These are phyloP conservation scores for Macrobrachium nipponense DNA, from an alignment of 1,140 invertebrate species.

Conservation along the genomic window DNA sequence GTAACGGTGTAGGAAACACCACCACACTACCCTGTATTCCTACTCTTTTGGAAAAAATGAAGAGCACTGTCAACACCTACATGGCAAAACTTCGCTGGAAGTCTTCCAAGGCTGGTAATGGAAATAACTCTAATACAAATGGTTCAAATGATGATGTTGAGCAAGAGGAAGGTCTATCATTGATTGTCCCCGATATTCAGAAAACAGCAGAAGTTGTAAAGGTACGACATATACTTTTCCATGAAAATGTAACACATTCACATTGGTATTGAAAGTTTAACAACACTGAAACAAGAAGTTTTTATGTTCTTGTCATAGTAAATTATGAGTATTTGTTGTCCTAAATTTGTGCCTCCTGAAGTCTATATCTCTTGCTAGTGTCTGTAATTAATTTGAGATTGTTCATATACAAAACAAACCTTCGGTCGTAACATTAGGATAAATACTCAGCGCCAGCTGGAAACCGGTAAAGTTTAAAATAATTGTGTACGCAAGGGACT, in stretches of 20 bases:
- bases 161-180: slow-evolving; percentile 87
- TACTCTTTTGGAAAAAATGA: slow-evolving; percentile 86
- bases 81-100: slow-evolving; percentile 81
- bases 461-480: too few species aligned
- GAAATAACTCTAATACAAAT: slow-evolving; percentile 65
- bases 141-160: slow-evolving; percentile 76
- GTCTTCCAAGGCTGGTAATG: slow-evolving; percentile 35
- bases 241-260: not conserved
- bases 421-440: too few species aligned
- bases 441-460: too few species aligned
- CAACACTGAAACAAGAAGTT: too few species aligned
- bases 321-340: too few species aligned
- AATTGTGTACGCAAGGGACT: too few species aligned
- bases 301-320: too few species aligned
- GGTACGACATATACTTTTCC: slow-evolving; percentile 58
- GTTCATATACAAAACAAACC: too few species aligned
- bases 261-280: not conserved
- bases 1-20: not conserved
- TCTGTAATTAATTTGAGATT: too few species aligned
- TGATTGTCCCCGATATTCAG: slow-evolving; percentile 90
- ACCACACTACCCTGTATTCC: slow-evolving; percentile 71
- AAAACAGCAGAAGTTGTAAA: slow-evolving; percentile 81
- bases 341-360: too few species aligned
- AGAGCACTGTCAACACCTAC: slow-evolving; percentile 90
- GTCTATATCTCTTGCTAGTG: too few species aligned